These are phyloP conservation scores for Setophaga coronata DNA, from an alignment of 2,113 vertebrate genomes.

Conservation along the genomic window DNA sequence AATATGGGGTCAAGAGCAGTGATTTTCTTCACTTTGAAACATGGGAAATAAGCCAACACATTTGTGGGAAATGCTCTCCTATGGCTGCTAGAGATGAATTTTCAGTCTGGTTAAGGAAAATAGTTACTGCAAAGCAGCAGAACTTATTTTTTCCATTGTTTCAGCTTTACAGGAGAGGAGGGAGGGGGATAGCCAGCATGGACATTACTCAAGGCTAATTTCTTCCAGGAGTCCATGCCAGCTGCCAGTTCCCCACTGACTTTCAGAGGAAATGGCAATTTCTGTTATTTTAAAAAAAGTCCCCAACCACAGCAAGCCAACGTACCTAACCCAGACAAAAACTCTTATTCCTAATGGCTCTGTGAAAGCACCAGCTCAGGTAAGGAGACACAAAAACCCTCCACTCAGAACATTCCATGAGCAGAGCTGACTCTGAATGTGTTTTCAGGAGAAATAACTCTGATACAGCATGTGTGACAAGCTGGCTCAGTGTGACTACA, in stretches of 20 bases:
- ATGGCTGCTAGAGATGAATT: background rate
- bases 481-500: background rate
- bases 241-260: background rate
- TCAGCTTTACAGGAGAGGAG: background rate
- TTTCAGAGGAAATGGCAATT: background rate
- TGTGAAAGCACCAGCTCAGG: background rate
- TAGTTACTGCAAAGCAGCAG: background rate
- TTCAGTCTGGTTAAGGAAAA: background rate
- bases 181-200: accelerated
- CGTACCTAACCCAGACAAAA: background rate
- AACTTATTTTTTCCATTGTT: background rate
- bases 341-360: background rate
- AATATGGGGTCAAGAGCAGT: background rate
- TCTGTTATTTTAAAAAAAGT: background rate
- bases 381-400: background rate
- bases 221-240: background rate
- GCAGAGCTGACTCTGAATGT: background rate
- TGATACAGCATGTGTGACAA: background rate
- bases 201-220: background rate
- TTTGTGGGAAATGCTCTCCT: background rate
- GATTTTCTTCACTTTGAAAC: background rate
- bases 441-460: background rate
- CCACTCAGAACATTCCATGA: background rate
- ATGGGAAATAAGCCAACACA: background rate
- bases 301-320: background rate